These are phyloP conservation scores for Amphibalanus amphitrite DNA, from an alignment of 1,140 invertebrate species.

Conservation along the genomic window DNA sequence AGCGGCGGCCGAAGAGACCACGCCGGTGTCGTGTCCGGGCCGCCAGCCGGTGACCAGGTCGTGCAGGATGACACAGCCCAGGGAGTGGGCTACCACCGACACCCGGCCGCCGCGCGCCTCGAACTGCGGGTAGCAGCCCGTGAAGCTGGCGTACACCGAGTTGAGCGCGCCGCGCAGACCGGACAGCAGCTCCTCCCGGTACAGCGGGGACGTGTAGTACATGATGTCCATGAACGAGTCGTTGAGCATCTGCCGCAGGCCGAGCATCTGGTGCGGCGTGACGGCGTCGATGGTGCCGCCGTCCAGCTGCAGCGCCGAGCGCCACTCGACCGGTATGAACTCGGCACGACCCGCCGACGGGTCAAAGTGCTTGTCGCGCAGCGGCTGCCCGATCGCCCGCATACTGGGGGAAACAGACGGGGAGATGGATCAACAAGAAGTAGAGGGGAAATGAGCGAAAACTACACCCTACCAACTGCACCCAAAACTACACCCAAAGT, in stretches of 20 bases:
- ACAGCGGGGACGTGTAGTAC: conserved; percentile 63
- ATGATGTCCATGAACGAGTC: conserved; percentile 62
- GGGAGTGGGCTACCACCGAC: conserved; percentile 55
- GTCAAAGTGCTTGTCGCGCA: conserved; percentile 44
- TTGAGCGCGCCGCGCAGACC: conserved; percentile 49
- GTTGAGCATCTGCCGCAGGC: conserved; percentile 46
- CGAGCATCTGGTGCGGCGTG: conserved; percentile 45
- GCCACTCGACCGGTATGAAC: conserved; percentile 56
- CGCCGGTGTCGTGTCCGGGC: conserved; percentile 20
- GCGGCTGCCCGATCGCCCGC: conserved; percentile 37
- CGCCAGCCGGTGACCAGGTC: conserved; percentile 59
- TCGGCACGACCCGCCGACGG: conserved; percentile 38
- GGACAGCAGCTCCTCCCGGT: conserved; percentile 48
- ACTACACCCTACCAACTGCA: too few species aligned
- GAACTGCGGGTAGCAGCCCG: conserved; percentile 46
- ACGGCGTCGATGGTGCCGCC: conserved; percentile 53
- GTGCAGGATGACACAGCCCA: conserved; percentile 63
- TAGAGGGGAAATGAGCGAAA: too few species aligned
- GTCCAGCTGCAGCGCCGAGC: conserved; percentile 45
- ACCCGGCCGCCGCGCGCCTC: conserved; percentile 46
- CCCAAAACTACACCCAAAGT: too few species aligned
- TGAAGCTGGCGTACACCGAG: conserved; percentile 50
- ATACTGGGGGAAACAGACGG: conserved; percentile 23
- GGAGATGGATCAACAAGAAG: too few species aligned
- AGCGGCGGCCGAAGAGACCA: not conserved